Conservation (phyloP, 2,797 vertebrate species). For the Labeo calbasu region DNA sequence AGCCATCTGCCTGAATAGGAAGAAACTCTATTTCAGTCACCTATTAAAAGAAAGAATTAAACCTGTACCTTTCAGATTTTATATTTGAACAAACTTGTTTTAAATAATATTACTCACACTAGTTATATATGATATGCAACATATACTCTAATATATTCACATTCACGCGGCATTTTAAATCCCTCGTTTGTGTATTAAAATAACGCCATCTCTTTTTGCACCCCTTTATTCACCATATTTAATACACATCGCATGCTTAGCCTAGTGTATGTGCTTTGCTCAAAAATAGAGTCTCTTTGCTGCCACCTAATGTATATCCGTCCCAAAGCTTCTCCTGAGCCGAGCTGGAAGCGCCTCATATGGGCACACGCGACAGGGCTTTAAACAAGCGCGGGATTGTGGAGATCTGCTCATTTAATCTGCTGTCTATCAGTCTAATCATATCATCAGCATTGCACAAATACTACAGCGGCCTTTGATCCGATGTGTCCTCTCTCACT, state of each 20-base stretch:
- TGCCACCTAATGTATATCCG: conserved; percentile 84
- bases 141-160: not conserved
- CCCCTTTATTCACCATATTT: not conserved
- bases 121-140: not conserved
- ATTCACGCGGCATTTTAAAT: not conserved
- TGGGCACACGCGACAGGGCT: conserved; percentile 57
- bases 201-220: not conserved
- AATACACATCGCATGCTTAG: not conserved
- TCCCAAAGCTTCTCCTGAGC: conserved; percentile 57
- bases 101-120: not conserved
- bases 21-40: not conserved
- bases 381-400: conserved; percentile 68
- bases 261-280: conserved; percentile 20
- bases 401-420: conserved; percentile 83
- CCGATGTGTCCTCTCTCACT: conserved; percentile 60
- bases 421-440: conserved; percentile 82
- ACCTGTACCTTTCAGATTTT: not conserved
- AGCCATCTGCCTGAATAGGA: not conserved
- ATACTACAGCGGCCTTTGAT: conserved; percentile 69
- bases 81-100: conserved; percentile 9
- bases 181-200: conserved; percentile 5
- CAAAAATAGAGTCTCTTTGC: conserved; percentile 80
- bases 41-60: not conserved
- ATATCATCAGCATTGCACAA: conserved; percentile 76
- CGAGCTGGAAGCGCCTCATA: conserved; percentile 44